Evolutionary conservation across 2,113 vertebrate genomes (phyloP).

Genomic region (Ochotona princeps): DNA sequence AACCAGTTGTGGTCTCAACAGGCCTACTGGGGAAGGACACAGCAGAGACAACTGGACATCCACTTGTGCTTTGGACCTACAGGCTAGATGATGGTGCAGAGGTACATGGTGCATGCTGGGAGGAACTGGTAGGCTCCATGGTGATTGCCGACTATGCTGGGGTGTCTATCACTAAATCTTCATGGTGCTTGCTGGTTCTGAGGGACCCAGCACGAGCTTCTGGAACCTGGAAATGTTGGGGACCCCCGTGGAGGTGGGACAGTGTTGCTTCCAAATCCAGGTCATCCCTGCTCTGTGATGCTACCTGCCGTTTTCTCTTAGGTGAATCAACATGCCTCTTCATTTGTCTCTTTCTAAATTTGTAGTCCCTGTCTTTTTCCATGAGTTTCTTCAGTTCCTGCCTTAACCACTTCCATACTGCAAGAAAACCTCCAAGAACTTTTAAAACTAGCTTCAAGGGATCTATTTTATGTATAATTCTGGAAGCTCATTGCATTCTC

Average conservation of each 20-base stretch:
- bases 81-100: not conserved
- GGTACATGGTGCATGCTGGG: not conserved
- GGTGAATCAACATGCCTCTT: not conserved
- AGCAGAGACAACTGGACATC: not conserved
- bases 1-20: not conserved
- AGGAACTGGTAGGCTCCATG: not conserved
- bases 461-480: not conserved
- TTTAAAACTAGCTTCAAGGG: not conserved
- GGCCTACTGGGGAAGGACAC: not conserved
- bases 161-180: not conserved
- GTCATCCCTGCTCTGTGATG: not conserved
- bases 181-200: not conserved
- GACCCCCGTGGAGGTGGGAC: not conserved
- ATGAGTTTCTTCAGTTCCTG: not conserved
- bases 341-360: not conserved
- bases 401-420: not conserved
- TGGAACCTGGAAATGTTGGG: not conserved
- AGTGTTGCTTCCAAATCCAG: not conserved
- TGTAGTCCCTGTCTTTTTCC: not conserved
- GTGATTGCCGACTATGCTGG: too few species aligned
- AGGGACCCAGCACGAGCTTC: not conserved
- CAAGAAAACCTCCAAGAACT: not conserved
- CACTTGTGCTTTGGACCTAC: not conserved
- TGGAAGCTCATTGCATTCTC: not conserved
- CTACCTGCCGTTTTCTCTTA: not conserved